A percentile compares a stretch with the other conserved stretches of the same genome.
phyloP scores from a whole-genome alignment of 2,113 vertebrate species.

The Progne subis region DNA sequence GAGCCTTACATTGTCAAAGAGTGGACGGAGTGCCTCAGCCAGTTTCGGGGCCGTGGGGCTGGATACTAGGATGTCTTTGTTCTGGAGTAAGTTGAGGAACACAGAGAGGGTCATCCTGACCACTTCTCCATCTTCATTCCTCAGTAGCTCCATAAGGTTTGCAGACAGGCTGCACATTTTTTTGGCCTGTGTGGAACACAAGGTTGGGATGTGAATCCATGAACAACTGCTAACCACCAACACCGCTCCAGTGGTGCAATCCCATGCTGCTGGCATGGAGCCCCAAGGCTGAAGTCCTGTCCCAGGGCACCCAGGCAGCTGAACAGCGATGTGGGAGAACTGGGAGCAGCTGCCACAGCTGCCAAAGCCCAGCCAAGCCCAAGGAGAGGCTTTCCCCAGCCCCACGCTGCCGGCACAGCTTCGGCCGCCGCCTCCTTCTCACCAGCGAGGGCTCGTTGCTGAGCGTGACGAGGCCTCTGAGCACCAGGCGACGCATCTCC shows the following conservation, averaged over 20 bases:
- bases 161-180: not conserved
- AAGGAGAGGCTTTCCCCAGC: not conserved
- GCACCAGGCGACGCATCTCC: accelerated
- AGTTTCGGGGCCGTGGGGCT: not conserved
- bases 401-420: not conserved
- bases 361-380: not conserved
- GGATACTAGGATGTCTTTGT: not conserved
- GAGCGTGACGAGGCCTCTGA: not conserved
- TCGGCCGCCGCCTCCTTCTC: not conserved
- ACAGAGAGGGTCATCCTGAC: not conserved
- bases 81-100: accelerated
- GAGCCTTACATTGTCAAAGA: not conserved
- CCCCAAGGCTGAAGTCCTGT: not conserved
- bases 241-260: not conserved
- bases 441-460: not conserved
- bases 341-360: not conserved
- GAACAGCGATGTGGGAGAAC: accelerated
- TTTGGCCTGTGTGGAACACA: not conserved
- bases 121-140: not conserved
- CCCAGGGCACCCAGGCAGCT: accelerated
- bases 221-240: not conserved
- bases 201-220: not conserved
- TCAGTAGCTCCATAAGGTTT: not conserved
- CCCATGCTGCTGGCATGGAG: not conserved
- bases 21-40: not conserved